phyloP scores from a whole-genome alignment of 1,140 invertebrate genomes.

The Micrasema longulum region DNA sequence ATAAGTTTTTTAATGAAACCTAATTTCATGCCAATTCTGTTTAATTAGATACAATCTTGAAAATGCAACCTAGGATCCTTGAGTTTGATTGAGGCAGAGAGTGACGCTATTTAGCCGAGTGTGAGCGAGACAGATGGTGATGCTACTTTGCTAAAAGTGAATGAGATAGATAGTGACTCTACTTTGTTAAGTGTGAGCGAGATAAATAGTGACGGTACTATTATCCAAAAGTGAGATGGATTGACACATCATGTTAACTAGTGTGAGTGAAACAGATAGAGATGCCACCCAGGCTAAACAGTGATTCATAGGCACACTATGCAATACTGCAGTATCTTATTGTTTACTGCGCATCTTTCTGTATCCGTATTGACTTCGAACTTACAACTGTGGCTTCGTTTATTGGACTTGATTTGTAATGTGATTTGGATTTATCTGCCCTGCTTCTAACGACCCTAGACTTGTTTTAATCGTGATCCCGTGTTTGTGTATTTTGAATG shows the following conservation, averaged over 20 bases:
- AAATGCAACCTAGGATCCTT: too few species aligned
- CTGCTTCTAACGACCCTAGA: neutral
- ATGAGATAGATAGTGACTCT: neutral
- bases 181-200: neutral
- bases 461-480: neutral
- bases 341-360: slow-evolving; percentile 2
- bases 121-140: neutral
- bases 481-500: neutral
- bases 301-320: neutral
- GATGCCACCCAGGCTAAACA: too few species aligned
- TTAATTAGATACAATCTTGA: too few species aligned
- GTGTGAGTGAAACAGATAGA: neutral
- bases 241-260: neutral
- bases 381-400: slow-evolving; percentile 4
- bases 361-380: neutral
- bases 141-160: neutral
- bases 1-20: too few species aligned
- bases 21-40: too few species aligned
- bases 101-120: neutral
- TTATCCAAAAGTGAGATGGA: neutral
- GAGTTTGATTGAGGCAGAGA: too few species aligned
- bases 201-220: slow-evolving; percentile 2
- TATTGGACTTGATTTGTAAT: slow-evolving; percentile 1
- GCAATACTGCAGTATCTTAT: neutral
- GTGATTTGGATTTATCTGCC: neutral